Conservation (phyloP, 2,797 vertebrate genomes). For the Artibeus lituratus region DNA sequence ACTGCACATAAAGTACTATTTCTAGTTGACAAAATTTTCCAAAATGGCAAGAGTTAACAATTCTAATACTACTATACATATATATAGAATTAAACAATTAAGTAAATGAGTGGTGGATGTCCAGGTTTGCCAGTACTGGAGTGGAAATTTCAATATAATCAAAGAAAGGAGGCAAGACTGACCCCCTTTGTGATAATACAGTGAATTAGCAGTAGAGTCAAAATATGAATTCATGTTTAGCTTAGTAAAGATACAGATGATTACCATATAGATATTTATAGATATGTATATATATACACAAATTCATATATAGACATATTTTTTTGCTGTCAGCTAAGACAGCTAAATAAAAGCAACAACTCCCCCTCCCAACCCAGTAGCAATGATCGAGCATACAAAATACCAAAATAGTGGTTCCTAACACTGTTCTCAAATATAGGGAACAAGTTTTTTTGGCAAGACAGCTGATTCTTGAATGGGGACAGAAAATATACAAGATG, state of each 20-base stretch:
- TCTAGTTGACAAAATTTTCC: neutral
- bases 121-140: neutral
- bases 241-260: neutral
- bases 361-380: neutral
- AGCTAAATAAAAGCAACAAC: neutral
- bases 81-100: neutral
- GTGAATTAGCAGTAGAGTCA: neutral
- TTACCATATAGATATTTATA: neutral
- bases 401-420: neutral
- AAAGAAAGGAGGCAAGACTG: neutral
- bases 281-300: neutral
- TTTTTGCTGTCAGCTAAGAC: neutral
- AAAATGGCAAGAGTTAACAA: neutral
- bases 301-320: neutral
- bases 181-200: neutral
- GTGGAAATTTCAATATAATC: neutral
- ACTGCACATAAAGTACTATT: neutral
- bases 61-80: neutral
- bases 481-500: neutral
- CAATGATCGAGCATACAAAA: neutral
- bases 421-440: neutral
- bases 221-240: neutral
- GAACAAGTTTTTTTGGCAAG: neutral
- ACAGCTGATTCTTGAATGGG: neutral
- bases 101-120: neutral